Evolutionary conservation across 2,797 vertebrate species (phyloP), one percentile per base, ranked within the genome.

Genomic region (Holocentrus rufus): DNA sequence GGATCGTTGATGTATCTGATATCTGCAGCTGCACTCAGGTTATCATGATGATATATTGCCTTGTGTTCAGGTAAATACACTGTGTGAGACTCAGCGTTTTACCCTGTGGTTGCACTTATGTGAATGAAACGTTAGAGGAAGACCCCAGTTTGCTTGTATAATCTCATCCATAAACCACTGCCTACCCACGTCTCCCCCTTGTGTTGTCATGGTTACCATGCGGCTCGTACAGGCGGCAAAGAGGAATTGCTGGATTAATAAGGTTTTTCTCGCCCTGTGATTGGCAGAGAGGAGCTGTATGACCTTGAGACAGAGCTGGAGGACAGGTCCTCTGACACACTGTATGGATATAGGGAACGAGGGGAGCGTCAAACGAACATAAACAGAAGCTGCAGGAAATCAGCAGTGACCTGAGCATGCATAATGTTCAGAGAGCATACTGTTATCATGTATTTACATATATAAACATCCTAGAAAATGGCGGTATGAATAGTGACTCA

Each of bases 181-280:
- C 54, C 68, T 82, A 50, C 74, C 81, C 66, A 79, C 74, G 69
- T 62, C 74, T 66, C 81, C 75, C 60, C 58, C 42, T 71, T 62
- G 65, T 69, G 91, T 93, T 91, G 85, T 85, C 87, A 91, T 89
- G 89, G 91, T 90, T 89, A 93, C 91, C 1, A 1, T 79, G 62
- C 54, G 70, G 82, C 66, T 91, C 82, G 64, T 72, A 83, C 72
- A 74, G 74, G 71, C 70, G 9, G 80, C 74, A 80, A 71, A 85
- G 74, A 82, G 72, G 83, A 90, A 85, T 76, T 76, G 86, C 76
- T 65, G 80, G 85, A 88, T 90, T 93, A 85, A 86, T 85, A 52
- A 14, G 72, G 55, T 61, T 77, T 81, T 80, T 74, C 71, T 77
- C 18, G 68, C 84, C 66, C 76, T 71, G 77, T 84, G 84, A 91